Conservation (phyloP, 2,888 invertebrate species). For the Leucophenga maculata region DNA sequence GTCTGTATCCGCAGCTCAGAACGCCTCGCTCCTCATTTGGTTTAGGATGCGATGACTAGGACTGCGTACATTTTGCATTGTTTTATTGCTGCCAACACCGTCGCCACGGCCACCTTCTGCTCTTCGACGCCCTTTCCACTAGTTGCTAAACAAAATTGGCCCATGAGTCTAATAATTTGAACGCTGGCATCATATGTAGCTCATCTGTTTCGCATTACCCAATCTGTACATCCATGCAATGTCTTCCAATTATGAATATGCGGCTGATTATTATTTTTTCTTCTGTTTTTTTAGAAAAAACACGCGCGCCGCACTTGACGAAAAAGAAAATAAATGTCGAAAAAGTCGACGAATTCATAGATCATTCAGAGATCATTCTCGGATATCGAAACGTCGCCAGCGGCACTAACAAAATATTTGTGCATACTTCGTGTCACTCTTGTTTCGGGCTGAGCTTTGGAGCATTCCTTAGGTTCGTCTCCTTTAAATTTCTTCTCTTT, state of each 20-base stretch:
- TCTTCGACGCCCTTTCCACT: no score
- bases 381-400: not conserved
- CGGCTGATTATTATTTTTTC: not conserved
- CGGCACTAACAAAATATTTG: not conserved
- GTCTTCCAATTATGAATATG: not conserved
- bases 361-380: slow-evolving; percentile 4
- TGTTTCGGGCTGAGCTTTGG: no score
- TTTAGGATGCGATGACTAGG: no score
- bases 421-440: slow-evolving; percentile 4
- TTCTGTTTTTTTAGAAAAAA: not conserved
- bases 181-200: no score
- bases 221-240: no score
- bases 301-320: slow-evolving; percentile 57
- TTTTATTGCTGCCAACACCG: no score
- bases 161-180: no score
- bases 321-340: slow-evolving; percentile 50
- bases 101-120: no score
- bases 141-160: no score
- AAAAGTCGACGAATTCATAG: slow-evolving; percentile 34
- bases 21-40: no score
- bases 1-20: slow-evolving; percentile 48
- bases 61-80: no score
- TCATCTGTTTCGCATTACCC: no score
- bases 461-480: not conserved
- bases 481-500: not conserved